Conservation (phyloP, 2,888 invertebrate species). For the Alsophila aescularia region DNA sequence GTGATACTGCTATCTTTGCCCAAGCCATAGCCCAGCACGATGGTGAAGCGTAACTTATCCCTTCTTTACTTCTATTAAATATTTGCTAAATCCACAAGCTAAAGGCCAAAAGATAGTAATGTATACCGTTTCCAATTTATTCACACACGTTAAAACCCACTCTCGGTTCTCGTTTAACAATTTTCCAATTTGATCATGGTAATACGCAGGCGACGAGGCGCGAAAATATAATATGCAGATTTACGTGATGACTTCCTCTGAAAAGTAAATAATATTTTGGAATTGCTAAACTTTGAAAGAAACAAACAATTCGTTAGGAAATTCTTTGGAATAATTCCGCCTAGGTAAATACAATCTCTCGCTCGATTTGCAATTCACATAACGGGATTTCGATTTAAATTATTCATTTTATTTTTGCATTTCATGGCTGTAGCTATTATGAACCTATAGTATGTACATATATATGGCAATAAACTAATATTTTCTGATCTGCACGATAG, state of each 20-base stretch:
- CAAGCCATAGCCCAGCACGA: too few relatives aligned
- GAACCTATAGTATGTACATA: too few relatives aligned
- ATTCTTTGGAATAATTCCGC: conserved; percentile 70
- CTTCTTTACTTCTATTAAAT: too few relatives aligned
- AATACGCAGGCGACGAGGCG: conserved; percentile 8
- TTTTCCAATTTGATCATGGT: conserved; percentile 14
- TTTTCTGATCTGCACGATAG: too few relatives aligned
- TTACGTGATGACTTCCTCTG: conserved; percentile 34
- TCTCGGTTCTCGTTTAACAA: neutral
- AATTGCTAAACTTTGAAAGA: conserved; percentile 66
- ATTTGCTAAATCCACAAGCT: neutral
- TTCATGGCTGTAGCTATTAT: conserved; percentile 37
- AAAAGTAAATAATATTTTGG: conserved; percentile 55
- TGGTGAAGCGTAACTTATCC: too few relatives aligned
- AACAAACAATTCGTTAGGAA: conserved; percentile 79
- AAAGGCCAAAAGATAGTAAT: neutral
- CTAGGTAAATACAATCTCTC: conserved; percentile 70
- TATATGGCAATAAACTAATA: too few relatives aligned
- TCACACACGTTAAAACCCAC: conserved; percentile 5
- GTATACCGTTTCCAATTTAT: neutral
- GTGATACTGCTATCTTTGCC: too few relatives aligned
- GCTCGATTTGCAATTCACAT: conserved; percentile 76
- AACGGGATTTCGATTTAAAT: conserved; percentile 54
- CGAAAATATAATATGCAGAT: conserved; percentile 36
- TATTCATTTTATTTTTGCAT: conserved; percentile 60